Evolutionary conservation across 2,888 invertebrate species (phyloP).

Genomic region (Megalurothrips usitatus): DNA sequence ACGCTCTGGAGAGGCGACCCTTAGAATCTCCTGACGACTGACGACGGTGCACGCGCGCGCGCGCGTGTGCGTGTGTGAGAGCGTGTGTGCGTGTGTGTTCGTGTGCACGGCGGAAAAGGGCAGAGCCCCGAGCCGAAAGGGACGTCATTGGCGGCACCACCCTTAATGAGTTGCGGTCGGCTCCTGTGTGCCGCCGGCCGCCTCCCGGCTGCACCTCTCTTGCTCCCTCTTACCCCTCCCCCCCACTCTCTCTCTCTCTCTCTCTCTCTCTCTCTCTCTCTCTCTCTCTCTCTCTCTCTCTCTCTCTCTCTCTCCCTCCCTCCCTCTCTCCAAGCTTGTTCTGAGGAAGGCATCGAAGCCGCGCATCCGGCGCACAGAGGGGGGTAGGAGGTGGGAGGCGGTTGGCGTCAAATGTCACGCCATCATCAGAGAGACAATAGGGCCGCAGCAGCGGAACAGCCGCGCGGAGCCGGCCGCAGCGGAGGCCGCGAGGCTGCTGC

Average conservation of each 20-base stretch:
- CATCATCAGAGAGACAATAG: too few species aligned
- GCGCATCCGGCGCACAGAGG: too few species aligned
- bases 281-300: background rate
- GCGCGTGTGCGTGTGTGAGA: background rate
- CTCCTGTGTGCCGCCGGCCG: background rate
- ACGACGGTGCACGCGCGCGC: background rate
- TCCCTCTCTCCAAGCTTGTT: too few species aligned
- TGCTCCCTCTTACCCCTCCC: background rate
- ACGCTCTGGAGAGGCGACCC: background rate
- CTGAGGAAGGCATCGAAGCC: too few species aligned
- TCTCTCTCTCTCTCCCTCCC: background rate
- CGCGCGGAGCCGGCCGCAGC: too few species aligned
- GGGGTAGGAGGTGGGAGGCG: too few species aligned
- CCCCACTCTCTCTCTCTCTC: too few species aligned
- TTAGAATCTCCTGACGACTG: too few species aligned
- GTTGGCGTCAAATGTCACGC: too few species aligned
- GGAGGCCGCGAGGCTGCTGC: too few species aligned
- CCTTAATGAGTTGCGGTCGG: background rate
- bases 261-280: background rate
- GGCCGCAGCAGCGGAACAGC: too few species aligned
- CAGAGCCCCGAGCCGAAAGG: too few species aligned
- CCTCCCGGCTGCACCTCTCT: background rate
- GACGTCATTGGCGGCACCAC: background rate
- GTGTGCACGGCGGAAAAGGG: background rate
- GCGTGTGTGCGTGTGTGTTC: background rate